Base-by-base conservation (phyloP, 2,113 vertebrate genomes). In the Antigone vipio region DNA sequence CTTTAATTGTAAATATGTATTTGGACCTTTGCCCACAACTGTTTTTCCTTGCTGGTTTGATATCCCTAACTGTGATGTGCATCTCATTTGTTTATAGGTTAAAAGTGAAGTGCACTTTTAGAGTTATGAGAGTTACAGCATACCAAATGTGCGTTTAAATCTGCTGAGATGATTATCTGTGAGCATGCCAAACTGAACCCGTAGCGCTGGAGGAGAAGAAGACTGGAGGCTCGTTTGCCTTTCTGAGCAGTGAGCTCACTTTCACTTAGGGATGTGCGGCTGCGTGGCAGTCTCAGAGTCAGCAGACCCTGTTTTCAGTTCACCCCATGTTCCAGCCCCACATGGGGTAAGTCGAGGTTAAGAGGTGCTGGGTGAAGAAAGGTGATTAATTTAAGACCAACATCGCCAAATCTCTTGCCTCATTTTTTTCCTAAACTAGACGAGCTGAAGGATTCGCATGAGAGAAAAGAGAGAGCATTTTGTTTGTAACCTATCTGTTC, bases 211-310 rank as follows among this genome's bases (percentile, higher is more conserved):
- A 27, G 35, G 11, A 27, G 9, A 15, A 27, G 9, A 15, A 30
- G 18, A 23, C 20, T 6, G 12, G 26, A 15, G 9, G 47, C 18
- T 35, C 4, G 0, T 9, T 24, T 20, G n/a, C 30, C 26, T 53
- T n/a, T 27, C 38, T 0, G 0, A 77, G 29, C 4, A 6, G 23
- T 18, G 12, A 44, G 44, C 44, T 44, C 44, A 52, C 21, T 12
- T 17, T 35, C 29, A 2, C 5, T 12, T 3, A 16, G 7, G 34
- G 29, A 12, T 2, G 3, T 0, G 2, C 0, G 1, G 7, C 44
- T 21, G 44, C 6, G 0, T 1, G 21, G 12, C 0, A 0, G 21
- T 4, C 55, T 21, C 9, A 3, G 6, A 15, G 32, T 6, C 22
- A 5, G 21, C 0, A 42, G 27, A 17, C 12, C 6, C 32, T 3